Conservation (phyloP, 2,797 vertebrate species). For the Manis javanica region DNA sequence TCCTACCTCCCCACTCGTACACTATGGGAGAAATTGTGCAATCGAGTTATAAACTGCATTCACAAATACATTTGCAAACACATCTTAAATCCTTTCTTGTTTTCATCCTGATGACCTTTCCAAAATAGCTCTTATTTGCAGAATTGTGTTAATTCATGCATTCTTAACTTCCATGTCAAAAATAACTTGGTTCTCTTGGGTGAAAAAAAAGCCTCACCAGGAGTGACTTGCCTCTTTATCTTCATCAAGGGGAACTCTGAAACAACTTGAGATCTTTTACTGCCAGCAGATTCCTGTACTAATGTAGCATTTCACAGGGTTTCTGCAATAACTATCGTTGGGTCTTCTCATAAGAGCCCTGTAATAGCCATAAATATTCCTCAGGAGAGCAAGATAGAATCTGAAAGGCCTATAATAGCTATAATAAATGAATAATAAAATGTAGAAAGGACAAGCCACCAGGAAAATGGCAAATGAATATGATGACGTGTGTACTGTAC, state of each 20-base stretch:
- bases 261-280: slow-evolving; percentile 88
- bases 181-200: slow-evolving; percentile 79
- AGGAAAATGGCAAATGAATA: slow-evolving; percentile 89
- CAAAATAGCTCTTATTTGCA: slow-evolving; percentile 72
- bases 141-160: slow-evolving; percentile 71
- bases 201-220: slow-evolving; percentile 78
- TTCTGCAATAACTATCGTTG: slow-evolving; percentile 88
- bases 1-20: not conserved
- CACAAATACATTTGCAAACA: slow-evolving; percentile 44
- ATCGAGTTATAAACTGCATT: slow-evolving; percentile 31
- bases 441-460: slow-evolving; percentile 88
- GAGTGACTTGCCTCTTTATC: slow-evolving; percentile 83
- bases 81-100: slow-evolving; percentile 16
- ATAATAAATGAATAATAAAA: slow-evolving; percentile 92
- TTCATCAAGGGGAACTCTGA: slow-evolving; percentile 85
- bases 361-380: slow-evolving; percentile 89
- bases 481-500: slow-evolving; percentile 85
- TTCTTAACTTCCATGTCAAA: slow-evolving; percentile 79
- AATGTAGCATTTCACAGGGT: slow-evolving; percentile 88
- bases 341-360: slow-evolving; percentile 89
- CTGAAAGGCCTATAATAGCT: slow-evolving; percentile 89
- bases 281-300: slow-evolving; percentile 84
- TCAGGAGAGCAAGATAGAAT: slow-evolving; percentile 89
- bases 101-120: slow-evolving; percentile 73
- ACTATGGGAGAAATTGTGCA: slow-evolving; percentile 8